Conservation (phyloP, 1,140 invertebrate genomes). For the Heliconius melpomene region DNA sequence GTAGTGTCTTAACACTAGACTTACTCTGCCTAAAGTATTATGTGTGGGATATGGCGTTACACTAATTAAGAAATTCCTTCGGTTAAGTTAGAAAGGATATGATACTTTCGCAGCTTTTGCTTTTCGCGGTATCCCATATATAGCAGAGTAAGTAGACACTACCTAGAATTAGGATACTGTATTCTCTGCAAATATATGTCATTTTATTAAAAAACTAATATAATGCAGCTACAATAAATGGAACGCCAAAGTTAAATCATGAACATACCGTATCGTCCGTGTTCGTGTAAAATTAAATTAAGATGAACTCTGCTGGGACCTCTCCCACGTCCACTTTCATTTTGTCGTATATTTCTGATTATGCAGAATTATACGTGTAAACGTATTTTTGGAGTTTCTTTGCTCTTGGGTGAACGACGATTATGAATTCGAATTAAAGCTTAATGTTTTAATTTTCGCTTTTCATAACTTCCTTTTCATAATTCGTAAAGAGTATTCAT, state of each 20-base stretch:
- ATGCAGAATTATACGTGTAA: neutral
- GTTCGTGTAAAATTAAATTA: slow-evolving; percentile 8
- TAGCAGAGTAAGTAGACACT: too few species aligned
- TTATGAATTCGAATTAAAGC: neutral
- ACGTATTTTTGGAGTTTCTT: neutral
- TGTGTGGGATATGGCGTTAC: neutral
- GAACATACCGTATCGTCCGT: neutral
- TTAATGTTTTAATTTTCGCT: neutral
- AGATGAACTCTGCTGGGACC: neutral
- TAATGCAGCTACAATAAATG: neutral
- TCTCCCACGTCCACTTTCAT: neutral
- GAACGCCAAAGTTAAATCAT: neutral
- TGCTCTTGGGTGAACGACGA: neutral
- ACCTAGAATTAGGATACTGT: too few species aligned
- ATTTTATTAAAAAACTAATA: too few species aligned
- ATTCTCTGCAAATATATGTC: too few species aligned
- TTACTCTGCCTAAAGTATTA: too few species aligned
- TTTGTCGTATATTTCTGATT: neutral
- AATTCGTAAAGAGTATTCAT: neutral
- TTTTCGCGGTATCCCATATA: too few species aligned
- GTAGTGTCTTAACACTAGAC: too few species aligned
- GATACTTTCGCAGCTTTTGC: too few species aligned
- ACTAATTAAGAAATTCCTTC: neutral
- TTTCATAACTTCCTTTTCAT: neutral
- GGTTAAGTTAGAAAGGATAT: too few species aligned